Evolutionary conservation across 2,888 invertebrate species (phyloP).

Genomic region (Aphidoletes aphidimyza): DNA sequence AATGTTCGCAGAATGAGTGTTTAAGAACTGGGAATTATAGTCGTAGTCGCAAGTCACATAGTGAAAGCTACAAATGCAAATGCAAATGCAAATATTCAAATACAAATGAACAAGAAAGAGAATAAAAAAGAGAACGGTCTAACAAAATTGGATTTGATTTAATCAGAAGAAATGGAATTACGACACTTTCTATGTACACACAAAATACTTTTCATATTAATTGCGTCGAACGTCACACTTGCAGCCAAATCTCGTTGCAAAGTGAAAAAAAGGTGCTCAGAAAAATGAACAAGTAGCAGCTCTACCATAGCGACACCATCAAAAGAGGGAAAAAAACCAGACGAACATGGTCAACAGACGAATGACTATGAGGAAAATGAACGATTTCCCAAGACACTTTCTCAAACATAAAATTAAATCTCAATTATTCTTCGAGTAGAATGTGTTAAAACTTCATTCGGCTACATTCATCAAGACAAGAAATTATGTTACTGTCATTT

Average conservation of each 20-base stretch:
- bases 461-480: background rate
- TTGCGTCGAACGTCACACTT: background rate
- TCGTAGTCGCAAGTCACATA: too few species aligned
- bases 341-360: background rate
- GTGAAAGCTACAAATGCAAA: too few species aligned
- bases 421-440: slow-evolving; percentile 35
- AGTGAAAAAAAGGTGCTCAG: background rate
- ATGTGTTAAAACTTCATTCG: slow-evolving; percentile 29
- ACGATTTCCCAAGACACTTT: slow-evolving; percentile 35
- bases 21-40: background rate
- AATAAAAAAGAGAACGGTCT: background rate
- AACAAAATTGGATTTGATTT: slow-evolving; percentile 33
- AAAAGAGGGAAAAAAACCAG: background rate
- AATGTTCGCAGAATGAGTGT: background rate
- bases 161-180: slow-evolving; percentile 45
- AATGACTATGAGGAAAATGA: slow-evolving; percentile 9
- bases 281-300: too few species aligned
- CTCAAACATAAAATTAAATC: slow-evolving; percentile 49
- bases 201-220: slow-evolving; percentile 7
- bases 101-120: slow-evolving; percentile 37
- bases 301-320: too few species aligned
- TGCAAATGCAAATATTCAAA: slow-evolving; percentile 24
- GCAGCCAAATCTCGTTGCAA: background rate
- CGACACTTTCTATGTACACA: slow-evolving; percentile 36
- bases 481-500: background rate